Percentiles rank a stretch among this genome's conserved stretches.
phyloP scores from a whole-genome alignment of 2,797 vertebrate genomes.

The Trichosurus vulpecula region DNA sequence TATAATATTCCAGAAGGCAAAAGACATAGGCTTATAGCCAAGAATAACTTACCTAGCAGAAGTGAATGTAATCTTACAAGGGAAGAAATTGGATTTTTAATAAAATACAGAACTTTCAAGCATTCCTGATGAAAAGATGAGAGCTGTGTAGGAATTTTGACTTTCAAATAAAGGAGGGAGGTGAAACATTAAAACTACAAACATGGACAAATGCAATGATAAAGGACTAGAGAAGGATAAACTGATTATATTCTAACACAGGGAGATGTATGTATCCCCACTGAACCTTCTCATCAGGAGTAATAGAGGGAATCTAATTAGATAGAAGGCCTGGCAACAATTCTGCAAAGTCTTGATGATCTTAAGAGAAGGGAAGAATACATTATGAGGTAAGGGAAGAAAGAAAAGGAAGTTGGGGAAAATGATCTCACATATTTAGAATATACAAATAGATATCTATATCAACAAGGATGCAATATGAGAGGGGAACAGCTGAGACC shows the following conservation, averaged over 20 bases:
- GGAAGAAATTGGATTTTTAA: not conserved
- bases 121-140: not conserved
- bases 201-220: not conserved
- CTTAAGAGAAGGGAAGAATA: not conserved
- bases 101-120: not conserved
- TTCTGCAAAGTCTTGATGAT: not conserved
- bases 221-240: not conserved
- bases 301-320: not conserved
- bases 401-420: not conserved
- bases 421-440: not conserved
- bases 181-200: not conserved
- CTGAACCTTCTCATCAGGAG: not conserved
- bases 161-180: not conserved
- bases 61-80: not conserved
- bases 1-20: not conserved
- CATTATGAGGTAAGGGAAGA: not conserved
- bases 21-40: not conserved
- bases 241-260: not conserved
- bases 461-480: not conserved
- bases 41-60: not conserved
- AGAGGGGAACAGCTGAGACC: not conserved
- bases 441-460: not conserved
- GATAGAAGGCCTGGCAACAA: not conserved
- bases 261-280: not conserved
- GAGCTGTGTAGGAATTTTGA: not conserved